These are phyloP conservation scores for Cladopsammia gracilis DNA, from an alignment of 64 coral and sea anemone genomes.

Conservation along the genomic window DNA sequence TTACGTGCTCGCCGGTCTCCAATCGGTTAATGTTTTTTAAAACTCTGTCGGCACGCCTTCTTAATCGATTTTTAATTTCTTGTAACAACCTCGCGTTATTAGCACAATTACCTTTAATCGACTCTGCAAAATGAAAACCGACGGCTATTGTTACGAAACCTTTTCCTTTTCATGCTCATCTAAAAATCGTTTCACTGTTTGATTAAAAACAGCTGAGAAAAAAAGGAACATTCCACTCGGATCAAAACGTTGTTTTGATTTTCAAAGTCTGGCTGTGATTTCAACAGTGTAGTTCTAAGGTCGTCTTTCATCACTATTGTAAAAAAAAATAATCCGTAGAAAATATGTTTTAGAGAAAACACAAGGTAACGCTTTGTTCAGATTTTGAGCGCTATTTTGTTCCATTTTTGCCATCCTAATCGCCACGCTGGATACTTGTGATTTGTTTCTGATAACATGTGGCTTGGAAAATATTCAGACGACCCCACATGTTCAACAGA, in stretches of 20 bases:
- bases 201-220: constrained; percentile 12
- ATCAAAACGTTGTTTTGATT: constrained; percentile 5
- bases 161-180: not conserved
- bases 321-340: not conserved
- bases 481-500: constrained; percentile 14
- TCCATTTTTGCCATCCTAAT: no score
- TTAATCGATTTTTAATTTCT: constrained; percentile 52
- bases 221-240: not conserved
- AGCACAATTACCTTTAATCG: constrained; percentile 33
- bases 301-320: constrained; percentile 21
- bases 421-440: not conserved
- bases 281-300: not conserved
- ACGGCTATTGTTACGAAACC: not conserved
- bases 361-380: not conserved
- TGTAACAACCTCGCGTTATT: constrained; percentile 24
- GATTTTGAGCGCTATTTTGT: no score
- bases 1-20: not conserved
- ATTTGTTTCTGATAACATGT: not conserved
- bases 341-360: not conserved
- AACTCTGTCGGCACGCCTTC: constrained; percentile 44
- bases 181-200: not conserved
- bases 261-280: constrained; percentile 2
- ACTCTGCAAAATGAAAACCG: not conserved
- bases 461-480: no score
- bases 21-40: constrained; percentile 33